Percentiles rank a stretch among this genome's conserved stretches.
phyloP scores from a whole-genome alignment of 2,113 vertebrate genomes.

The Rallus limicola region DNA sequence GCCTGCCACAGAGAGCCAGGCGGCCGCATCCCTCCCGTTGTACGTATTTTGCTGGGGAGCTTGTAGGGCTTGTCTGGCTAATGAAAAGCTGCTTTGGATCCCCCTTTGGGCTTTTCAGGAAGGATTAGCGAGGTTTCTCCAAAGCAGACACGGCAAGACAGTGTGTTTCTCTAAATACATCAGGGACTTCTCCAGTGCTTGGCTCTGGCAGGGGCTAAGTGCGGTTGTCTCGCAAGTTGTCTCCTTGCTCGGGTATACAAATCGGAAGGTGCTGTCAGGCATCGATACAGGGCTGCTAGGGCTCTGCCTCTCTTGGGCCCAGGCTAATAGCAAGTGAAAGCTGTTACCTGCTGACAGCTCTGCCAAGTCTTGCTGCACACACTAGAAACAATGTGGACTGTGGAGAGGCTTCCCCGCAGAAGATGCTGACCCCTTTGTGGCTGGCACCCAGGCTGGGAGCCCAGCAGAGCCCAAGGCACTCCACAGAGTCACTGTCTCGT shows the following conservation, averaged over 20 bases:
- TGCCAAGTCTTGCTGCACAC: neutral
- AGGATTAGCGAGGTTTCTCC: slow-evolving; percentile 65
- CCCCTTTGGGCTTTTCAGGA: slow-evolving; percentile 62
- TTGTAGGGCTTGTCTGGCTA: slow-evolving; percentile 58
- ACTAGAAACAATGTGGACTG: fast-evolving
- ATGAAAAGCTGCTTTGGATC: slow-evolving; percentile 65
- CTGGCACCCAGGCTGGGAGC: neutral
- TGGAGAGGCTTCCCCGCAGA: neutral
- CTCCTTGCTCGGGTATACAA: slow-evolving; percentile 4
- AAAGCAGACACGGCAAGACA: slow-evolving; percentile 56
- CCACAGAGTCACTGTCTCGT: neutral
- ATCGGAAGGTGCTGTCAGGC: slow-evolving; percentile 34
- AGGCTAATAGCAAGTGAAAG: neutral
- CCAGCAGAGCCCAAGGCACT: neutral
- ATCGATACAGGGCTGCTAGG: neutral
- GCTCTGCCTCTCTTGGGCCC: neutral
- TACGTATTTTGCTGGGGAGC: neutral
- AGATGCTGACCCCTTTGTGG: neutral
- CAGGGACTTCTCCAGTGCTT: neutral
- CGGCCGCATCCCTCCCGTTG: neutral
- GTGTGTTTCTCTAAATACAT: slow-evolving; percentile 57
- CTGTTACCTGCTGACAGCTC: slow-evolving; percentile 16
- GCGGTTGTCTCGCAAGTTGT: slow-evolving; percentile 29
- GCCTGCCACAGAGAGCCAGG: neutral
- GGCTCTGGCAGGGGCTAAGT: slow-evolving; percentile 56